phyloP scores from a whole-genome alignment of 2,888 invertebrate species.

The Salpingus planirostris region DNA sequence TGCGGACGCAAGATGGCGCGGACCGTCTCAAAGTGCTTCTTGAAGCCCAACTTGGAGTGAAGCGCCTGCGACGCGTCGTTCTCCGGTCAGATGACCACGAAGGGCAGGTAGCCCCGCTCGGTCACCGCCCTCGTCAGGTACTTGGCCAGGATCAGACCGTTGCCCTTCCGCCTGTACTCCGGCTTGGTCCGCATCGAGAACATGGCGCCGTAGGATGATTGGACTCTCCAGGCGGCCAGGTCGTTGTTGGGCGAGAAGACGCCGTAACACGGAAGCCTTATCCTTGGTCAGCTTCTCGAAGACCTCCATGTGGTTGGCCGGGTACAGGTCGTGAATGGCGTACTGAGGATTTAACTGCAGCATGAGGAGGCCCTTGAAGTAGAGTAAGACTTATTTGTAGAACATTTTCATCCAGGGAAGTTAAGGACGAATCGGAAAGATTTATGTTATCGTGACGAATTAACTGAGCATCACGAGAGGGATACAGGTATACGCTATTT shows the following conservation, averaged over 20 bases:
- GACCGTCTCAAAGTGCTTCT: constrained; percentile 69
- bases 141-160: constrained; percentile 65
- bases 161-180: constrained; percentile 43
- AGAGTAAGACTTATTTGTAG: too few species aligned
- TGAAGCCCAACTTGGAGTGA: constrained; percentile 75
- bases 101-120: constrained; percentile 61
- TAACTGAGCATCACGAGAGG: too few species aligned
- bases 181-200: constrained; percentile 78
- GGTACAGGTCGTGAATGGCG: constrained; percentile 78
- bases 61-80: constrained; percentile 79
- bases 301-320: constrained; percentile 81
- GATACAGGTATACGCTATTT: too few species aligned
- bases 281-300: constrained; percentile 73
- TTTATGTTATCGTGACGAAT: too few species aligned
- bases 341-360: constrained; percentile 67
- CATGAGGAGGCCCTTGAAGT: too few species aligned
- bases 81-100: constrained; percentile 79
- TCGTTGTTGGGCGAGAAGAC: constrained; percentile 63
- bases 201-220: constrained; percentile 86
- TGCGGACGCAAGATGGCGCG: constrained; percentile 65
- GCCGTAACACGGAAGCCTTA: constrained; percentile 70
- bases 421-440: too few species aligned
- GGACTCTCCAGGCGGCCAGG: constrained; percentile 85
- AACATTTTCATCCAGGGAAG: too few species aligned
- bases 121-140: constrained; percentile 44